Percentiles rank a stretch among this genome's conserved stretches.
Conservation (phyloP, 2,888 invertebrate genomes). For the Apodemia zela region DNA sequence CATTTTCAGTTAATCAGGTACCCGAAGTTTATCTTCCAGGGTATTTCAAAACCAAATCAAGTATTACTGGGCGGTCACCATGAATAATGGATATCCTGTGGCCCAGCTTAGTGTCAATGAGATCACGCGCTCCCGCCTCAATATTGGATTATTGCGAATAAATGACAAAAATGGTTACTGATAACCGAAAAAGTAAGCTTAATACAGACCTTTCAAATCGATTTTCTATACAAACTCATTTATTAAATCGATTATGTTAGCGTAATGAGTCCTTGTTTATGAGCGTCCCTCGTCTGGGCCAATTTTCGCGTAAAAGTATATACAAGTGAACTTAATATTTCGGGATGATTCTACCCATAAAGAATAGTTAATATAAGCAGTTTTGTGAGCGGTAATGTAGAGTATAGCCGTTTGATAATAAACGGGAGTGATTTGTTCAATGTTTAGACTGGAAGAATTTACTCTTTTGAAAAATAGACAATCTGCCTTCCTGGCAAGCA, state of each 20-base stretch:
- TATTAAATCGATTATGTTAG: neutral
- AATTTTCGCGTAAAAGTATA: too few species aligned
- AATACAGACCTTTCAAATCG: neutral
- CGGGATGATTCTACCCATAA: too few species aligned
- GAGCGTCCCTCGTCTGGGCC: too few species aligned
- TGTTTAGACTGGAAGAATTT: too few species aligned
- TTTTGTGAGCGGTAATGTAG: too few species aligned
- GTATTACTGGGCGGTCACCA: conserved; percentile 27
- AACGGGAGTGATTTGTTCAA: too few species aligned
- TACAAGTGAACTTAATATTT: too few species aligned
- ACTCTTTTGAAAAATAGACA: too few species aligned
- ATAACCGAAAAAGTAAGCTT: conserved; percentile 33
- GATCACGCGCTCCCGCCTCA: conserved; percentile 66
- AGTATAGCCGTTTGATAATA: too few species aligned
- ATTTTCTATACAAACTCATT: neutral
- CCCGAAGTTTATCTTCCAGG: neutral
- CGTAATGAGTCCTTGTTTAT: conserved; percentile 1
- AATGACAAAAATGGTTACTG: conserved; percentile 64
- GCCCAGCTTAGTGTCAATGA: conserved; percentile 69
- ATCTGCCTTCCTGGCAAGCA: too few species aligned
- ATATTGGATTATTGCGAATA: conserved; percentile 72
- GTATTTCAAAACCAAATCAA: conserved; percentile 14
- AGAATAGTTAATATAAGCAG: too few species aligned
- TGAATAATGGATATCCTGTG: conserved; percentile 69
- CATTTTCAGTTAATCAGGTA: neutral